Evolutionary conservation across 2,888 invertebrate genomes (phyloP), one percentile per base, ranked within the genome.

Genomic region (Diogma glabrata): DNA sequence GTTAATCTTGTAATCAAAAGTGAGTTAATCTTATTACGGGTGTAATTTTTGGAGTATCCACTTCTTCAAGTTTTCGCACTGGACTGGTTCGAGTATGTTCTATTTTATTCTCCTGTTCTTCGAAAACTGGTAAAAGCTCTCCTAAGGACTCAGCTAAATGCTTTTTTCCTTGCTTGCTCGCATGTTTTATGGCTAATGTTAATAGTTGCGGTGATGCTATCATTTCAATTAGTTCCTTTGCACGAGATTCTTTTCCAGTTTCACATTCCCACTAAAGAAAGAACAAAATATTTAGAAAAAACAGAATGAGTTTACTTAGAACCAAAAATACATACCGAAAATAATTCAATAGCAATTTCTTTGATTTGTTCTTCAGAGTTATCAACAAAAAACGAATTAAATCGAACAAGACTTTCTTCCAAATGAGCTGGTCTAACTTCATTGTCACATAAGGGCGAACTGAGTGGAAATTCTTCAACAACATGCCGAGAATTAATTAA

Each of bases 241-340:
- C 94, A 36, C 94, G 77, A 60, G 82, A 83, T 63, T 95, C 93
- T 57, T 85, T 76, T 65, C 88, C 87, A 57, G 82, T 82, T 58
- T 85, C 81, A 62, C 89, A 89, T n/a, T n/a, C n/a, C n/a, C n/a
- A n/a, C n/a, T n/a, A n/a, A n/a, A n/a, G n/a, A n/a, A n/a, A n/a
- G n/a, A n/a, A n/a, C n/a, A n/a, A n/a, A n/a, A n/a, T n/a, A n/a
- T n/a, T n/a, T n/a, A n/a, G n/a, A n/a, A n/a, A n/a, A n/a, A n/a
- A n/a, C n/a, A n/a, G n/a, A n/a, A n/a, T n/a, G n/a, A n/a, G n/a
- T n/a, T n/a, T n/a, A n/a, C n/a, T n/a, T n/a, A n/a, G n/a, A n/a
- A n/a, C n/a, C n/a, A n/a, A n/a, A n/a, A n/a, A n/a, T n/a, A 2
- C 93, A 77, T 69, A 94, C 87, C 45, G 90, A 90, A 72, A 95